phyloP scores from a whole-genome alignment of 2,888 invertebrate species.

The Busseola fusca region DNA sequence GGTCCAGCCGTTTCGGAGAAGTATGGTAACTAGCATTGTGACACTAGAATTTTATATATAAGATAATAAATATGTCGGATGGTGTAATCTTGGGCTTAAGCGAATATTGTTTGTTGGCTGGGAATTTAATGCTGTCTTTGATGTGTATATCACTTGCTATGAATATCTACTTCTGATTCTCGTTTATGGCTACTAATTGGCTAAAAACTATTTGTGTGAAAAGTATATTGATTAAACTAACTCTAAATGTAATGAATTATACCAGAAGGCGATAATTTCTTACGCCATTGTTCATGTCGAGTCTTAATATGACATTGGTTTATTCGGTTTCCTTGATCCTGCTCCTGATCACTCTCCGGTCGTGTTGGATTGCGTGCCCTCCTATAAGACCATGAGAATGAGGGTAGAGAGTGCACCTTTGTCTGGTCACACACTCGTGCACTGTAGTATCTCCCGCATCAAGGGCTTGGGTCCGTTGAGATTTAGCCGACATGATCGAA shows the following conservation, averaged over 20 bases:
- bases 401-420: too few species aligned
- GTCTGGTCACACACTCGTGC: too few species aligned
- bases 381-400: too few species aligned
- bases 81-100: background rate
- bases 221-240: background rate
- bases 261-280: background rate
- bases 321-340: background rate
- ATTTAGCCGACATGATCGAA: too few species aligned
- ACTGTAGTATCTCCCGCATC: too few species aligned
- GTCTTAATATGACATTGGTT: background rate
- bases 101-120: background rate
- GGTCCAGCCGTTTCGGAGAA: too few species aligned
- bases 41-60: too few species aligned
- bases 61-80: background rate
- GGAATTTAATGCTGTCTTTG: background rate
- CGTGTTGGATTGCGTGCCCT: too few species aligned
- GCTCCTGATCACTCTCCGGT: background rate
- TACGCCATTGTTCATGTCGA: background rate
- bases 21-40: too few species aligned
- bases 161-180: background rate
- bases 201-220: background rate
- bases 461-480: too few species aligned
- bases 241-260: background rate
- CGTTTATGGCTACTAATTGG: background rate
- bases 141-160: background rate